Conservation (phyloP, 2,113 vertebrate genomes). For the Barbus barbus region DNA sequence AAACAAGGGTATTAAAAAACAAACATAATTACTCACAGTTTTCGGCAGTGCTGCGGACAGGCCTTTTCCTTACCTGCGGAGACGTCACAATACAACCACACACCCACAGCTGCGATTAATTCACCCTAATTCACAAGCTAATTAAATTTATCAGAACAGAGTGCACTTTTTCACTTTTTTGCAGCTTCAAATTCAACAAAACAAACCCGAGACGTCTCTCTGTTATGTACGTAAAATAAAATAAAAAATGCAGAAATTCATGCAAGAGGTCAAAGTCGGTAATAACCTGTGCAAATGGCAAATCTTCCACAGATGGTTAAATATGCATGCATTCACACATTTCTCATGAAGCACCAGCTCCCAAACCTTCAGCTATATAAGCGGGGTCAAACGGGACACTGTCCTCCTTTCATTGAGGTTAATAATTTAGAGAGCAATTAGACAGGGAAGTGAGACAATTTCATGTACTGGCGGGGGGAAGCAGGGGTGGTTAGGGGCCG, state of each 20-base stretch:
- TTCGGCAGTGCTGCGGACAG: neutral
- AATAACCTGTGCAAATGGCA: constrained; percentile 42
- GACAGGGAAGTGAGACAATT: constrained; percentile 47
- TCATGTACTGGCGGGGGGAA: constrained; percentile 46
- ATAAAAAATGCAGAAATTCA: neutral
- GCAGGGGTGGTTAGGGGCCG: constrained; percentile 27
- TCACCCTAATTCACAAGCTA: constrained; percentile 28
- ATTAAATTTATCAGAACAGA: constrained; percentile 38
- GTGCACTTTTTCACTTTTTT: neutral
- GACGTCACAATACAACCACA: constrained; percentile 9
- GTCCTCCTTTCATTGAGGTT: constrained; percentile 59
- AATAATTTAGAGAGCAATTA: constrained; percentile 70
- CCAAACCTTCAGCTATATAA: constrained; percentile 52
- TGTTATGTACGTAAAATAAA: neutral
- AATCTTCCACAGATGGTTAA: constrained; percentile 49
- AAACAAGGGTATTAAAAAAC: constrained; percentile 50
- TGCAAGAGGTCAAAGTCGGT: constrained; percentile 34
- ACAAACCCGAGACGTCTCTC: neutral
- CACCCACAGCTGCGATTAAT: constrained; percentile 26
- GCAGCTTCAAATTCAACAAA: neutral
- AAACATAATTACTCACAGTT: constrained; percentile 37
- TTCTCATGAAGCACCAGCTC: constrained; percentile 40
- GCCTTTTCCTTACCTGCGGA: constrained; percentile 28
- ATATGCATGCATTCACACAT: constrained; percentile 46
- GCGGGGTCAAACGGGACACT: constrained; percentile 46